Evolutionary conservation across 2,113 vertebrate species (phyloP), one percentile per base, ranked within the genome.

Genomic region (Indri indri): DNA sequence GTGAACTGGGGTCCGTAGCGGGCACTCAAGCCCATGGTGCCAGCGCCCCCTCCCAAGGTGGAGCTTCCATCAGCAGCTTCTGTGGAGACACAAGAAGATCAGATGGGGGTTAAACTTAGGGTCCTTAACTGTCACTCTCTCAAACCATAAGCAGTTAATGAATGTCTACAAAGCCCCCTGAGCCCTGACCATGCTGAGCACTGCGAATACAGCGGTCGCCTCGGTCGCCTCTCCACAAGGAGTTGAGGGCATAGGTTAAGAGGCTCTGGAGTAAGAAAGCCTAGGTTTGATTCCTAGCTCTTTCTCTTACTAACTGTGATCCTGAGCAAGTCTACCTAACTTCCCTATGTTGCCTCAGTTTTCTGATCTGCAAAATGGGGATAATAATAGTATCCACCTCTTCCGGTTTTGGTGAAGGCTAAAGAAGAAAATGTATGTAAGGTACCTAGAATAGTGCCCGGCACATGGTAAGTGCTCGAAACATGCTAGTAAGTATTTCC

Each of bases 1-100:
- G 99, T 99, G 99, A 99, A 99, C 98, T 99, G 99, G 68, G 99
- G 99, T 95, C 99, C 99, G 16, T 99, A 99, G 97, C 99, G 99
- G 85, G 99, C 98, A 50, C 99, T 99, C 96, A 99, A 97, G 85
- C 99, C 99, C 99, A 99, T 99, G 93, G 99, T 99, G 97, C 99
- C 99, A 0, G 99, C 99, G 2, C 99, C 99, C 2, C 98, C 99
- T 1, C 99, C 99, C 79, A 99, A 98, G 52, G 99, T 99, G 16
- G 99, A 99, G 63, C 99, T 99, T 57, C 99, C 99, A 45, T 99
- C 99, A 65, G 99, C 99, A 23, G 99, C 99, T 99, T 99, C 99
- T 99, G 98, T 74, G 74, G 76, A 59, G 94, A 90, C 57, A 98
- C 17, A 61, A 94, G 70, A 96, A 98, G 87, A 52, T 92, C 89